A percentile compares a stretch with the other conserved stretches of the same genome.
phyloP scores from a whole-genome alignment of 1,140 invertebrate species.

The Popillia japonica region DNA sequence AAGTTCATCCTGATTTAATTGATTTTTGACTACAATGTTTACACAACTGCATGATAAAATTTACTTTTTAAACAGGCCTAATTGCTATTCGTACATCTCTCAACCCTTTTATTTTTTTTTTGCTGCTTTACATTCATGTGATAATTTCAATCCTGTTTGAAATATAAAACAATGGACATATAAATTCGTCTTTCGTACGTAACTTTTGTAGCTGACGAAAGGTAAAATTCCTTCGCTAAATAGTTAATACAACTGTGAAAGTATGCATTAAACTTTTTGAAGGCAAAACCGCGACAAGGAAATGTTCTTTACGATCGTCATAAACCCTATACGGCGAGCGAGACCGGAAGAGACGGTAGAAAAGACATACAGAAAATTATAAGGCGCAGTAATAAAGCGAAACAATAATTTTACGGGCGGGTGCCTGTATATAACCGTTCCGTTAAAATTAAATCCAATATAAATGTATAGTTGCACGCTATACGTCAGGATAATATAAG shows the following conservation, averaged over 20 bases:
- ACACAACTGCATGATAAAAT: no score
- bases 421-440: neutral
- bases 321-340: neutral
- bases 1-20: no score
- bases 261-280: constrained; percentile 14
- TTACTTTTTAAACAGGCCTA: no score
- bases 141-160: no score
- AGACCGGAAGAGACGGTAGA: neutral
- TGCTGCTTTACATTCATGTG: no score
- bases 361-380: constrained; percentile 1
- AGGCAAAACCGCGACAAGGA: constrained; percentile 8
- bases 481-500: neutral
- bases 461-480: neutral
- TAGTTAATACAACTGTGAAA: constrained; percentile 12
- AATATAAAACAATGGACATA: no score
- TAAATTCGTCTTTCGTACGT: no score
- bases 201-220: neutral
- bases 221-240: neutral
- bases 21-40: no score
- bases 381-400: constrained; percentile 14
- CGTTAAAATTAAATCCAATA: neutral
- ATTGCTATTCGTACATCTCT: no score
- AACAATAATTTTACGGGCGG: constrained; percentile 18
- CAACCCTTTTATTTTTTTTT: no score
- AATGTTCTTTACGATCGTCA: neutral